A percentile compares a stretch with the other conserved stretches of the same genome.
phyloP scores from a whole-genome alignment of 2,113 vertebrate species.

The Bubo bubo region DNA sequence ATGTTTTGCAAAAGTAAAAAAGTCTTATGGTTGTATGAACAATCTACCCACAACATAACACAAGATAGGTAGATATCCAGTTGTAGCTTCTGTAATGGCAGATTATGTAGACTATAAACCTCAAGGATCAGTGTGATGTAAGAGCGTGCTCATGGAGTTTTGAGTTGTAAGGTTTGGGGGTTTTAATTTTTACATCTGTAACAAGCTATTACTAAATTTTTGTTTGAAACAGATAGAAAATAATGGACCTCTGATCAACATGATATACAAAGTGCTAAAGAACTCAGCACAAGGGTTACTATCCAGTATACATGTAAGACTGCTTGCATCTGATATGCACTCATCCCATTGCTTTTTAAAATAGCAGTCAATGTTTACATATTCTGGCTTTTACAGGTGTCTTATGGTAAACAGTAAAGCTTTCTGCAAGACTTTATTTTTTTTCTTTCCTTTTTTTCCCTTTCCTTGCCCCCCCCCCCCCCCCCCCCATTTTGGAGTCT shows the following conservation, averaged over 20 bases:
- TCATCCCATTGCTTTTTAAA: constrained; percentile 81
- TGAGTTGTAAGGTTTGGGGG: background rate
- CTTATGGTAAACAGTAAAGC: constrained; percentile 41
- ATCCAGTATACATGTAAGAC: constrained; percentile 89
- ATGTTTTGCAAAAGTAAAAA: background rate
- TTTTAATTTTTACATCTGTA: background rate
- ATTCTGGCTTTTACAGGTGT: constrained; percentile 69
- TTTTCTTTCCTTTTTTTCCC: background rate
- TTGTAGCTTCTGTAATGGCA: background rate
- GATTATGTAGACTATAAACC: background rate
- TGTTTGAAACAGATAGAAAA: constrained; percentile 94
- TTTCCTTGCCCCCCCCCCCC: background rate
- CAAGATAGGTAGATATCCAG: background rate
- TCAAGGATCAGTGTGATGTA: background rate
- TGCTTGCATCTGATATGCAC: constrained; percentile 76
- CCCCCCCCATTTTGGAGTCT: background rate
- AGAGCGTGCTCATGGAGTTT: background rate
- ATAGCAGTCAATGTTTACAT: constrained; percentile 72
- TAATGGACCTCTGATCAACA: constrained; percentile 91
- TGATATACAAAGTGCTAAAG: constrained; percentile 88
- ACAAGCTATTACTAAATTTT: constrained; percentile 79
- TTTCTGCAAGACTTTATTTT: constrained; percentile 62
- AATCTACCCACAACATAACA: background rate
- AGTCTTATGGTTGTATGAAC: background rate
- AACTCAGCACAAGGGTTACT: constrained; percentile 85